Percentiles rank a stretch among this genome's conserved stretches.
phyloP scores from a whole-genome alignment of 2,113 vertebrate genomes.

The Sciurus niger region DNA sequence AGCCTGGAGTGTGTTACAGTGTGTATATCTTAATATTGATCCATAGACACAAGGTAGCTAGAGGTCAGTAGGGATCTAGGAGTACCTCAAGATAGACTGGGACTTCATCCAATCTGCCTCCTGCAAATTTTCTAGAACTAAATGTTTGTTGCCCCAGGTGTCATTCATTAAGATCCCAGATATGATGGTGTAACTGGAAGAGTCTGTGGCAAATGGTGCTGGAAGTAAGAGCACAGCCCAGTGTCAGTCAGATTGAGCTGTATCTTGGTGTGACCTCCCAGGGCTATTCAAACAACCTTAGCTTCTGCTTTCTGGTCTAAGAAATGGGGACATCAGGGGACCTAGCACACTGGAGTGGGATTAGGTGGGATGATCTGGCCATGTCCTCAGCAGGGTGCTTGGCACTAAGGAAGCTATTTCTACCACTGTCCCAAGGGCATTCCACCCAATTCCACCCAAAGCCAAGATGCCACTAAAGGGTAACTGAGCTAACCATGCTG shows the following conservation, averaged over 20 bases:
- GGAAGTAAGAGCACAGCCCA: not conserved
- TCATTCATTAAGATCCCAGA: conserved; percentile 19
- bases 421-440: not conserved
- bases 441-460: not conserved
- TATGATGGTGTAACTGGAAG: not conserved
- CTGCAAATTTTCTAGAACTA: conserved; percentile 4
- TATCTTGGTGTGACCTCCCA: not conserved
- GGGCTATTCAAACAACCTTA: not conserved
- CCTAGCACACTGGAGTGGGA: not conserved
- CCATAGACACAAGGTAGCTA: not conserved
- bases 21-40: not conserved
- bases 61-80: not conserved
- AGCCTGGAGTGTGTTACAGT: not conserved
- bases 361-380: not conserved
- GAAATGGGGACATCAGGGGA: not conserved
- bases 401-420: not conserved
- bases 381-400: not conserved
- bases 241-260: not conserved
- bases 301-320: not conserved
- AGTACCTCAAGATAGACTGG: not conserved
- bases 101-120: not conserved
- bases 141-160: not conserved
- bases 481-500: not conserved
- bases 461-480: not conserved
- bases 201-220: not conserved